A percentile compares a stretch with the other conserved stretches of the same genome.
Conservation (phyloP, 2,797 vertebrate genomes). For the Arnoldichthys spilopterus region DNA sequence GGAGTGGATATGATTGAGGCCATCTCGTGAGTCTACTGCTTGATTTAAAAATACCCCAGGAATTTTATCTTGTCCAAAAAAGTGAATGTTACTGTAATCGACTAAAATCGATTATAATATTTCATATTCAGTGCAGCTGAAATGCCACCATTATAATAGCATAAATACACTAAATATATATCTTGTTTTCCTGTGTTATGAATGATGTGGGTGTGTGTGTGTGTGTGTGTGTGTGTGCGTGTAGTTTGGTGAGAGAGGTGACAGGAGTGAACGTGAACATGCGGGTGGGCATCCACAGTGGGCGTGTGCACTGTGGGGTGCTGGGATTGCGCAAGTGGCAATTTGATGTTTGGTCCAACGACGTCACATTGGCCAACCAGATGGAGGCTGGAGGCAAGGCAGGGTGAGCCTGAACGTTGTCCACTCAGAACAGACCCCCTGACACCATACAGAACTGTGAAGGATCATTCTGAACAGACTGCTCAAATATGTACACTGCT, state of each 20-base stretch:
- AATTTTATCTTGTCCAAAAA: too few relatives aligned
- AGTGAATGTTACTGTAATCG: too few relatives aligned
- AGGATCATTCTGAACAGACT: not conserved
- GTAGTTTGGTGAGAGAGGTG: slow-evolving; percentile 94
- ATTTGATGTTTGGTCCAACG: slow-evolving; percentile 98
- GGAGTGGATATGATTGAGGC: slow-evolving; percentile 98
- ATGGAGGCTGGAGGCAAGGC: slow-evolving; percentile 95
- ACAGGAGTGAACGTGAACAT: slow-evolving; percentile 97
- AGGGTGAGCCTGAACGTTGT: slow-evolving; percentile 75
- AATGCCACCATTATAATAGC: not conserved
- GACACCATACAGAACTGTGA: not conserved
- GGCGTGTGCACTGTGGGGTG: slow-evolving; percentile 93
- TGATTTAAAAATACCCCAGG: too few relatives aligned
- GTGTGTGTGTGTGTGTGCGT: slow-evolving; percentile 30
- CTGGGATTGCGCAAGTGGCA: slow-evolving; percentile 96
- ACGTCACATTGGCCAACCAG: slow-evolving; percentile 94
- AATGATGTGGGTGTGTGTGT: slow-evolving; percentile 1
- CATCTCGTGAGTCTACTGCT: slow-evolving; percentile 85
- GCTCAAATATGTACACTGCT: not conserved
- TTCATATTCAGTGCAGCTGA: not conserved
- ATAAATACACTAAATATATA: not conserved
- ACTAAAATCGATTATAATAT: not conserved
- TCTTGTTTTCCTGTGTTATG: not conserved
- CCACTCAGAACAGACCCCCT: not conserved
- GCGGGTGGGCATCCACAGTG: slow-evolving; percentile 97